phyloP scores from a whole-genome alignment of 2,113 vertebrate species.

The Accipiter cooperii region DNA sequence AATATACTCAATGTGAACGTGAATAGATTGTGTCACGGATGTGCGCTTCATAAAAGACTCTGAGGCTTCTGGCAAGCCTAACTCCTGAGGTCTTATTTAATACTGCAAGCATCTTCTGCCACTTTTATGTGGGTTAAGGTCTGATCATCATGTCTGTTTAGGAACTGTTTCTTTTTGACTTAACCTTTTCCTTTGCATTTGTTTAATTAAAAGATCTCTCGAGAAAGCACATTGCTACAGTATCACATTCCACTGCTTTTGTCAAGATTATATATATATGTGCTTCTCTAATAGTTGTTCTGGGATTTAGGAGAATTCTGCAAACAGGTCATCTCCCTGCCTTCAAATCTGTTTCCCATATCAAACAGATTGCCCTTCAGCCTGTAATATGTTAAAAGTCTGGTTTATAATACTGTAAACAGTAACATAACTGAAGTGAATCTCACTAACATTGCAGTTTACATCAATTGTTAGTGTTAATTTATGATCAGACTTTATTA shows the following conservation, averaged over 20 bases:
- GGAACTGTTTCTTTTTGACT: constrained; percentile 28
- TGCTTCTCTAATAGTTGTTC: constrained; percentile 21
- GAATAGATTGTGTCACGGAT: neutral
- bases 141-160: neutral
- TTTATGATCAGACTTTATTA: constrained; percentile 48
- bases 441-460: constrained; percentile 19
- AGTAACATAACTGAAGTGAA: constrained; percentile 20
- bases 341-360: neutral
- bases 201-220: constrained; percentile 35
- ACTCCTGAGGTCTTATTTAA: neutral
- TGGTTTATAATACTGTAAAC: neutral
- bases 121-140: neutral
- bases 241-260: neutral
- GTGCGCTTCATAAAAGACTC: neutral
- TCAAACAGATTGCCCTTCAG: constrained; percentile 13
- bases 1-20: neutral
- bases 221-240: neutral
- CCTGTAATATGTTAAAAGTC: neutral
- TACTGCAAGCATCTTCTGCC: neutral
- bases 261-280: neutral
- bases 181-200: constrained; percentile 10
- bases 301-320: constrained; percentile 33
- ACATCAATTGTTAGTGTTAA: constrained; percentile 30
- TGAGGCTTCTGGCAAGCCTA: neutral
- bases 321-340: constrained; percentile 6